Evolutionary conservation across 2,888 invertebrate species (phyloP), one percentile per base, ranked within the genome.

Genomic region (Yponomeuta evonymella): DNA sequence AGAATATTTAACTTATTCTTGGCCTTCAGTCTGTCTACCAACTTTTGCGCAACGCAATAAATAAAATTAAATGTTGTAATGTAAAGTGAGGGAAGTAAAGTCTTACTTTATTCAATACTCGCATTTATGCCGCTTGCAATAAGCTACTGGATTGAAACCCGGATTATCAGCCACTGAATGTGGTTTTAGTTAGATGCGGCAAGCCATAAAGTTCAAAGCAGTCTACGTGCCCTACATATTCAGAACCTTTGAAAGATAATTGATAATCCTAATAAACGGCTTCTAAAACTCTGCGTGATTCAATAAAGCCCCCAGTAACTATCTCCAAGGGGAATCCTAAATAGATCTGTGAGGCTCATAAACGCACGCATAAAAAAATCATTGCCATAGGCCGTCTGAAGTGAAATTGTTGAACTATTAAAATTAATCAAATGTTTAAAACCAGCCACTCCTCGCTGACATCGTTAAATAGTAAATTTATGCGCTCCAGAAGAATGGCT

Each of bases 391-490:
- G 23, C 68, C 23, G 23, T 67, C 48, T 36, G 30, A 51, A 48
- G 58, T 69, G 58, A 62, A 63, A 70, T 67, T 69, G 29, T 64
- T 15, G n/a, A 70, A 71, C 73, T 72, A 73, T 73, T 74, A 73
- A 73, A 73, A 71, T 72, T 72, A 74, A 72, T 73, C 73, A 68
- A 67, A 74, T 73, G 70, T 70, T 74, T 71, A 62, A 73, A 73
- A 72, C 69, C 67, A 72, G 71, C 71, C 23, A 67, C 33, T 70
- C 68, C 23, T 6, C 15, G 69, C 51, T 69, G 72, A 70, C 67
- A 72, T 70, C 72, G 72, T 73, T 73, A 76, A 73, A 73, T 70
- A 67, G 30, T 69, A 63, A 71, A 73, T 73, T 74, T 73, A 76
- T 73, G 69, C 70, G 63, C 72, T 64, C 70, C 71, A 72, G 70